Evolutionary conservation across 1,140 invertebrate genomes (phyloP).

Genomic region (Antheraea mylitta): DNA sequence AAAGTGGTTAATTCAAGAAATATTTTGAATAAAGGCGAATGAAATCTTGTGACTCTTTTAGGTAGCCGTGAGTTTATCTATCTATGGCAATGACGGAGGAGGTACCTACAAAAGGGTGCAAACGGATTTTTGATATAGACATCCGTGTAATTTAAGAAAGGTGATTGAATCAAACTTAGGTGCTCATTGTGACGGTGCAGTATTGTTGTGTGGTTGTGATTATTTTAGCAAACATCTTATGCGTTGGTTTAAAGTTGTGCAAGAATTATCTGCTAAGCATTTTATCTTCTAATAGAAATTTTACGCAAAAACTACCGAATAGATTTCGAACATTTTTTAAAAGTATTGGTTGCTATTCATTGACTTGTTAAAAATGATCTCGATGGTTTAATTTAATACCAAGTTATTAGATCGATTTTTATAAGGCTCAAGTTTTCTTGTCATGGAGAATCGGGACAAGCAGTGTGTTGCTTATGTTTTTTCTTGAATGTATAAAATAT

Average conservation of each 20-base stretch:
- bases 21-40: not conserved
- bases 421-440: too few species aligned
- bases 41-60: constrained; percentile 3
- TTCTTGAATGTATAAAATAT: too few species aligned
- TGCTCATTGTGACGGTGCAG: not conserved
- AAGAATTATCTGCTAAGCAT: not conserved
- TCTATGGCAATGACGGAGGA: constrained; percentile 1
- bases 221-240: not conserved
- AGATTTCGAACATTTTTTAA: too few species aligned
- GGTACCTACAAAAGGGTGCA: constrained; percentile 1
- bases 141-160: not conserved
- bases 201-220: constrained; percentile 1
- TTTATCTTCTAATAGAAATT: too few species aligned
- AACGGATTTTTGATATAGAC: constrained; percentile 6
- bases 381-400: too few species aligned
- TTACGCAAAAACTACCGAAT: too few species aligned
- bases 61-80: constrained; percentile 5
- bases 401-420: too few species aligned
- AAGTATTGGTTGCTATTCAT: too few species aligned
- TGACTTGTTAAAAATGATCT: too few species aligned
- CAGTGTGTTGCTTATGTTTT: too few species aligned
- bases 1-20: not conserved
- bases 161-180: not conserved
- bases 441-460: too few species aligned
- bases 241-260: not conserved